phyloP scores from a whole-genome alignment of 2,888 invertebrate species.

The Lottia scabra region DNA sequence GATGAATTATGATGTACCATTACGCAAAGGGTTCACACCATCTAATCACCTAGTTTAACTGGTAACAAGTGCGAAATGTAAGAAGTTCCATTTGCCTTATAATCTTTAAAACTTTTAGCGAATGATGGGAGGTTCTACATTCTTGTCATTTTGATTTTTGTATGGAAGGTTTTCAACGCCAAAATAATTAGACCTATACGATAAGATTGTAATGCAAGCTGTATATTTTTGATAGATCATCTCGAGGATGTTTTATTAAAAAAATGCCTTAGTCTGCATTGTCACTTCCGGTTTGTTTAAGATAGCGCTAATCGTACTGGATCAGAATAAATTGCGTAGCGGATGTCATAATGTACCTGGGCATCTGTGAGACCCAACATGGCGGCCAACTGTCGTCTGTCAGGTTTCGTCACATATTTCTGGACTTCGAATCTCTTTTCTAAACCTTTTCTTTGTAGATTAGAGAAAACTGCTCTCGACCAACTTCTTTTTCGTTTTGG shows the following conservation, averaged over 20 bases:
- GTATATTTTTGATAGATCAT: no score
- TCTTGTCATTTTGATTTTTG: no score
- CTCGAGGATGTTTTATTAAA: no score
- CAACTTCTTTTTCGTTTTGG: constrained; percentile 87
- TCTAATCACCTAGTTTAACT: background rate
- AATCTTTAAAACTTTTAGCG: no score
- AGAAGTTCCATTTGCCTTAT: background rate
- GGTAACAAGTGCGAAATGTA: background rate
- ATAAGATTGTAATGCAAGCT: no score
- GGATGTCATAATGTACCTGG: constrained; percentile 80
- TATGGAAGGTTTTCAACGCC: no score
- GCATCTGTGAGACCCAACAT: constrained; percentile 93
- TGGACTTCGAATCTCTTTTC: constrained; percentile 93
- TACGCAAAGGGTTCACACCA: background rate
- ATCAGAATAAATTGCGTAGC: no score
- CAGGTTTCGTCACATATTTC: constrained; percentile 96
- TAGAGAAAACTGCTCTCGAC: constrained; percentile 95
- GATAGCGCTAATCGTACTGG: no score
- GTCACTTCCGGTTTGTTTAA: no score
- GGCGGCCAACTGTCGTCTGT: constrained; percentile 89
- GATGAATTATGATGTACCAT: constrained; percentile 4
- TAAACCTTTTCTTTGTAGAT: constrained; percentile 91
- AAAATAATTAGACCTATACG: no score
- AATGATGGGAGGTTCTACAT: no score
- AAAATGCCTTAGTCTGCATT: no score